These are phyloP conservation scores for Fringilla coelebs DNA, from an alignment of 2,797 vertebrate genomes.

Conservation along the genomic window DNA sequence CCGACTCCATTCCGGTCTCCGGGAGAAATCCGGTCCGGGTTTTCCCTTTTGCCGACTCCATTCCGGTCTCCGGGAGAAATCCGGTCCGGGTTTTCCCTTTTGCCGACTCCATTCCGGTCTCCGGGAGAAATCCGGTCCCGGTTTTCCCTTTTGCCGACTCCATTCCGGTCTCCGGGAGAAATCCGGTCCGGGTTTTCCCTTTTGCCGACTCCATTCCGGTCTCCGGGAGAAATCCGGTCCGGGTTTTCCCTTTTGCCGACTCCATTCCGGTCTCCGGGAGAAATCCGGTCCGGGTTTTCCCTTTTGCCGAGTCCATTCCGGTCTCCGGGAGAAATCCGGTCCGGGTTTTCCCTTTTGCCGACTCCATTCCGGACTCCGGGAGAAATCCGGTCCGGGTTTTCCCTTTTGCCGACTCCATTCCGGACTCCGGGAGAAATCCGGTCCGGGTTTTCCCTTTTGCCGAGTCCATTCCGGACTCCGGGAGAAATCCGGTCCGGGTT, in stretches of 20 bases:
- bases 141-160: not conserved
- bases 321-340: fast-evolving
- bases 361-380: not conserved
- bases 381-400: fast-evolving
- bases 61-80: fast-evolving
- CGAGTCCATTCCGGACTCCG: too few species aligned
- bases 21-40: too few species aligned
- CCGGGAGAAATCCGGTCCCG: fast-evolving
- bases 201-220: fast-evolving
- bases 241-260: not conserved
- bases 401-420: not conserved
- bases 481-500: too few species aligned
- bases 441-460: not conserved
- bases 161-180: not conserved
- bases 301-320: not conserved
- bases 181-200: not conserved
- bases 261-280: not conserved
- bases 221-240: not conserved
- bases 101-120: not conserved
- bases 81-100: not conserved
- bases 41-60: not conserved
- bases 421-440: fast-evolving
- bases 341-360: fast-evolving
- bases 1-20: too few species aligned
- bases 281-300: not conserved